A percentile compares a stretch with the other conserved stretches of the same genome.
These are phyloP conservation scores for Benitochromis conjunctus DNA, from an alignment of 2,113 vertebrate genomes.

Conservation along the genomic window DNA sequence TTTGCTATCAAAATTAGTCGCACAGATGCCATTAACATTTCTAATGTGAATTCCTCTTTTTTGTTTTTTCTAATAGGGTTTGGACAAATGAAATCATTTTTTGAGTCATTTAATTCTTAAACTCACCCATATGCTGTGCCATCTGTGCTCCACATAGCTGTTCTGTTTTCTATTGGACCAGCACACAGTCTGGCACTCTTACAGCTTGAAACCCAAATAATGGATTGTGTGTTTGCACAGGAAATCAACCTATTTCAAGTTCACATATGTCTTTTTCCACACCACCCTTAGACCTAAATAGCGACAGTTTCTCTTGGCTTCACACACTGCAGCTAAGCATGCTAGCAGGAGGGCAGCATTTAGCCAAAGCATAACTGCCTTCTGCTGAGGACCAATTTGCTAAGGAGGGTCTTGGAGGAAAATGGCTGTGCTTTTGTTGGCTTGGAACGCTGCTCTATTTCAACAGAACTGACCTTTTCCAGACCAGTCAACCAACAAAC, in stretches of 20 bases:
- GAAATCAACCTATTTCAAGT: slow-evolving; percentile 47
- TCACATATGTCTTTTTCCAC: slow-evolving; percentile 44
- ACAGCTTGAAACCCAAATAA: slow-evolving; percentile 44
- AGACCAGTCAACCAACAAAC: slow-evolving; percentile 79
- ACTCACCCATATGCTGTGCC: slow-evolving; percentile 46
- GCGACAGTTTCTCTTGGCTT: slow-evolving; percentile 43
- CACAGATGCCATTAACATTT: slow-evolving; percentile 6
- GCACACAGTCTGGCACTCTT: slow-evolving; percentile 42
- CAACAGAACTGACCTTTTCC: slow-evolving; percentile 80
- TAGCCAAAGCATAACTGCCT: slow-evolving; percentile 37
- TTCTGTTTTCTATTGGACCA: slow-evolving; percentile 47
- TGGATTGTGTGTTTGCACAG: slow-evolving; percentile 33
- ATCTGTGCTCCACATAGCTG: slow-evolving; percentile 55
- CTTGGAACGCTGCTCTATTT: slow-evolving; percentile 60
- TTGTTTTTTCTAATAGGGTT: neutral
- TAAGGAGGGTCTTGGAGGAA: slow-evolving; percentile 57
- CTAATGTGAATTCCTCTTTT: neutral
- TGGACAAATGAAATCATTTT: slow-evolving; percentile 25
- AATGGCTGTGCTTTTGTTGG: slow-evolving; percentile 82
- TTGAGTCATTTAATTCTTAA: slow-evolving; percentile 24
- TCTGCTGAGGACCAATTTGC: slow-evolving; percentile 55
- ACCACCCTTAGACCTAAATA: slow-evolving; percentile 18
- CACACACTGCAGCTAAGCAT: slow-evolving; percentile 45
- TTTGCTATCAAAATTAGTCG: neutral
- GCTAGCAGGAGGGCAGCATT: slow-evolving; percentile 51